Base-by-base conservation (phyloP, 2,113 vertebrate species). In the Phalacrocorax carbo region DNA sequence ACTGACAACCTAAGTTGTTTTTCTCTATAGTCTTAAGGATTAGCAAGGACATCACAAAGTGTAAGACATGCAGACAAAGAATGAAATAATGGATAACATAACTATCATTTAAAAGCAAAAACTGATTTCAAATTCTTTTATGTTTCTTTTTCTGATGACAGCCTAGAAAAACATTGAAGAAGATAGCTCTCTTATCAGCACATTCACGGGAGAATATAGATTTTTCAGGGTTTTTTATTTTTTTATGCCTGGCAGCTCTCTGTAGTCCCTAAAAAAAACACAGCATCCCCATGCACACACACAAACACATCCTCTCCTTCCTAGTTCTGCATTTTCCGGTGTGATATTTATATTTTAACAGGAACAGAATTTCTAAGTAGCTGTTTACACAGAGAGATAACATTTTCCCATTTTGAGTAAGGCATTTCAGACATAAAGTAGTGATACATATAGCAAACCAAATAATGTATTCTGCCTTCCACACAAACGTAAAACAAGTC, bases 31-130 rank as follows among this genome's bases (percentile, higher is more conserved):
- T 76, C 71, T 89, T 94, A 89, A 83, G 54, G 89, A 94, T 91
- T 94, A 96, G 76, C 71, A 84, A 92, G 69, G 96, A 84, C 82
- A 54, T 46, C 82, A 58, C 82, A 92, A 95, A 92, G 81, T 42
- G 52, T 70, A 90, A 95, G 93, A 80, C 62, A 34, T 26, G n/a
- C 48, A 96, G 87, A 87, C 93, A 96, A 95, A 88, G 84, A 88
- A 90, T 30, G 79, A 95, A 96, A 88, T 93, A 76, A 92, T 42
- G 30, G 52, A 17, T 54, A 87, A 71, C 36, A 85, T 89, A 94
- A 77, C 58, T 80, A 77, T 75, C 1, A 92, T 85, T 92, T 70
- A 79, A 80, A 95, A 66, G 84, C 61, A 68, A 89, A 85, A 60
- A 72, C 26, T n/a, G 81, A 25, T 52, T 66, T 80, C 55, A 51